Conservation (phyloP, 2,113 vertebrate species). For the Cavia aperea region DNA sequence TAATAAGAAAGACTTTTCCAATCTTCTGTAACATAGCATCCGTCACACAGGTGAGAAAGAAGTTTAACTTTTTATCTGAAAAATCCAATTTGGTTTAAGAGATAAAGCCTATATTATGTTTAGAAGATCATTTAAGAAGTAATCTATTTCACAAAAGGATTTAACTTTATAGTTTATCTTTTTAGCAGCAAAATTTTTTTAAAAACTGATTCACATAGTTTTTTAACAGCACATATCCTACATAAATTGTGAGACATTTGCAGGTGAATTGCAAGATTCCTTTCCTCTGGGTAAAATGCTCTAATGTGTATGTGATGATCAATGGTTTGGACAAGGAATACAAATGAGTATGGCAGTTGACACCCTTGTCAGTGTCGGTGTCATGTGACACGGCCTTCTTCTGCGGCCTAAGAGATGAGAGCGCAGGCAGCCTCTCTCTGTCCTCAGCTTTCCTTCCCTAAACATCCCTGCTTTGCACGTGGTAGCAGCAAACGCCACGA, state of each 20-base stretch:
- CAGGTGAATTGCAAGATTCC: background rate
- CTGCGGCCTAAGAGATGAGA: background rate
- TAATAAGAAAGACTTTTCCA: background rate
- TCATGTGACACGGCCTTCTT: background rate
- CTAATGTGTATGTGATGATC: background rate
- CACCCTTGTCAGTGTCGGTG: background rate
- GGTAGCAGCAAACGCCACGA: background rate
- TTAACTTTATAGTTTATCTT: background rate
- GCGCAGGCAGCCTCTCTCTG: background rate
- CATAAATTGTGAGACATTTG: background rate
- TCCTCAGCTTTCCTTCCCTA: background rate
- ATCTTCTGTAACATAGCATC: background rate
- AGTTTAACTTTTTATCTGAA: conserved; percentile 28
- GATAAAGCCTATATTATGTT: background rate
- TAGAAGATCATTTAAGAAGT: background rate
- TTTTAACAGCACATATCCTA: background rate
- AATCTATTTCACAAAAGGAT: conserved; percentile 18
- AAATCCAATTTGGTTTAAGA: conserved; percentile 27
- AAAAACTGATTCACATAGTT: background rate
- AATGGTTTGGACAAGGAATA: background rate
- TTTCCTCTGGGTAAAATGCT: background rate
- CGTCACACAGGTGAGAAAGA: conserved; percentile 5
- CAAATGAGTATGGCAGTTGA: background rate
- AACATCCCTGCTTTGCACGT: background rate
- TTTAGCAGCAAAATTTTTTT: background rate